Percentiles rank a stretch among this genome's conserved stretches.
These are phyloP conservation scores for Lepidocyrtoides sp. DNA, from an alignment of 2,888 invertebrate species.

Conservation along the genomic window DNA sequence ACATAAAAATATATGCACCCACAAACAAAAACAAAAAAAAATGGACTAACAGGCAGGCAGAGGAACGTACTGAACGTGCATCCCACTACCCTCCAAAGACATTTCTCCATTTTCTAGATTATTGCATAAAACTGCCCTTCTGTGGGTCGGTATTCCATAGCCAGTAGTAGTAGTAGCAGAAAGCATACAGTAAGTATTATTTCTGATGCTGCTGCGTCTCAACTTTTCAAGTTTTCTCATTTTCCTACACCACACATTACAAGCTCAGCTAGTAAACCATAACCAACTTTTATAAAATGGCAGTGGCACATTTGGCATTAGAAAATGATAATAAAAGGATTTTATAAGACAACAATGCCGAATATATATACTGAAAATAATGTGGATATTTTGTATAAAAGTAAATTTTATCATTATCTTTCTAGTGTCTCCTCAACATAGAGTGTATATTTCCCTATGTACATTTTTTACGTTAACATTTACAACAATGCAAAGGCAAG, in stretches of 20 bases:
- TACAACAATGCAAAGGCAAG: not conserved
- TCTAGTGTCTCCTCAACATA: constrained; percentile 13
- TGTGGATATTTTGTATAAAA: not conserved
- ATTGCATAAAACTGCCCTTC: not conserved
- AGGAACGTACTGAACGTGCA: not conserved
- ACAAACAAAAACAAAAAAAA: not conserved
- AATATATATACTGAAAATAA: not conserved
- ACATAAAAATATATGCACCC: not conserved
- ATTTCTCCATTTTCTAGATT: not conserved
- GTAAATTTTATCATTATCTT: not conserved
- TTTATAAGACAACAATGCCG: not conserved
- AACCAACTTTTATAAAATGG: no score
- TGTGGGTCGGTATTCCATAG: no score
- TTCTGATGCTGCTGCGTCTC: no score
- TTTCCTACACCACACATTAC: not conserved
- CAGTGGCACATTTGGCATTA: not conserved
- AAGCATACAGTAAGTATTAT: no score
- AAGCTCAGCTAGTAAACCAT: no score
- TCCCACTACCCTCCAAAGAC: not conserved
- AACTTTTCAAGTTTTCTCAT: constrained; percentile 31
- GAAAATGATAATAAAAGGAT: not conserved
- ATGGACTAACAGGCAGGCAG: not conserved
- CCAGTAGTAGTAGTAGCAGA: no score
- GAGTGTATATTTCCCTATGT: constrained; percentile 14
- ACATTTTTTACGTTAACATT: no score